Base-by-base conservation (phyloP, 2,113 vertebrate genomes). In the Petrocephalus microphthalmus region DNA sequence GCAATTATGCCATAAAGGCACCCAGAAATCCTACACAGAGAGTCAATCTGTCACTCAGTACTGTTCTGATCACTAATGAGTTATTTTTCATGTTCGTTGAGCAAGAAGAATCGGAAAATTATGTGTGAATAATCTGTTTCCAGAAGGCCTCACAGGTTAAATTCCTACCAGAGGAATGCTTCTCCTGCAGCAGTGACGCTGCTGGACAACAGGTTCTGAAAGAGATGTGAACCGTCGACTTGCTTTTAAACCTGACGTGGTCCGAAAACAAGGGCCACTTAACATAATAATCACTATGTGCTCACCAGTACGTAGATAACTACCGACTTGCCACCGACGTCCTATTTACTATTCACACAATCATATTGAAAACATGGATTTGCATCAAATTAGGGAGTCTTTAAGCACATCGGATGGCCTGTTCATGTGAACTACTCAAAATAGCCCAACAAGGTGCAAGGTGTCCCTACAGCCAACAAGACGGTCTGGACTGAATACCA, bases 351-450 rank as follows among this genome's bases (percentile, higher is more conserved):
- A 51, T 74, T 87, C 47, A 74, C 86, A 87, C 71, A 74, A 53
- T 87, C 64, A 37, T 78, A 47, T 74, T 64, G 86, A 52, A 87
- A 87, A 74, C 67, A 47, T 52, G 86, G 60, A 87, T 74, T 87
- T 54, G 47, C 64, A 74, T 74, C 71, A 64, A 74, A 74, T 87
- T 74, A 78, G 57, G 42, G 19, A 64, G n/a, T 3, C 42, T 47
- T 74, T 22, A 8, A 71, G 47, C 33, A 60, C 45, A 52, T 33
- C 45, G 6, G 49, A 53, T n/a, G 7, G 10, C 49, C 57, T 67
- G 60, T 71, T 67, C 19, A 8, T 7, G 25, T 67, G 47, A 53
- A 19, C 45, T 74, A 37, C n/a, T 74, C 60, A 29, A 74, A 33
- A 45, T 71, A 25, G 64, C 86, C 64, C 25, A 25, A 51, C 20